A percentile compares a stretch with the other conserved stretches of the same genome.
phyloP scores from a whole-genome alignment of 2,888 invertebrate genomes.

The Strigamia crassipes region DNA sequence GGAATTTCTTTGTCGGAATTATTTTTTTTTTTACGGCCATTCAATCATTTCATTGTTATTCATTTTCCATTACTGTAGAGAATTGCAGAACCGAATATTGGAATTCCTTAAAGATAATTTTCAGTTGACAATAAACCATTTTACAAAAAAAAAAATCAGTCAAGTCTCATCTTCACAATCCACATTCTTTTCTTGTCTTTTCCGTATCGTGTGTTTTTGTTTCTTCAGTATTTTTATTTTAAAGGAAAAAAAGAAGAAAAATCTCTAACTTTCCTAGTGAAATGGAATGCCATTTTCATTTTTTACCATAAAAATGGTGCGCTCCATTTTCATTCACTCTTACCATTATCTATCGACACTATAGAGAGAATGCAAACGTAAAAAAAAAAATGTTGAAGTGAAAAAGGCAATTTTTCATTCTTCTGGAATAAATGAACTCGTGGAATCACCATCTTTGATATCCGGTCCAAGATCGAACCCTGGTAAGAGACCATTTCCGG shows the following conservation, averaged over 20 bases:
- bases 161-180: neutral
- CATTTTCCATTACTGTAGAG: neutral
- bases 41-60: slow-evolving; percentile 3
- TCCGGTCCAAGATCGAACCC: slow-evolving; percentile 4
- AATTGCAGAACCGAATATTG: neutral
- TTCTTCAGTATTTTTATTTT: neutral
- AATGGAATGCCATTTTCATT: slow-evolving; percentile 10
- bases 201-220: neutral
- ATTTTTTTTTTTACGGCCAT: neutral
- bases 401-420: slow-evolving; percentile 21
- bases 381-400: neutral
- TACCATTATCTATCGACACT: slow-evolving; percentile 1
- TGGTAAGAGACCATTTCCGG: slow-evolving; percentile 21
- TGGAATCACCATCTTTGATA: slow-evolving; percentile 16
- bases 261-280: neutral
- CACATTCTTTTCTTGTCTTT: neutral
- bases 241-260: neutral
- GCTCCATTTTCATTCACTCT: neutral
- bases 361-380: neutral
- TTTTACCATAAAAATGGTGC: slow-evolving; percentile 17
- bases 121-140: slow-evolving; percentile 5
- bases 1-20: neutral
- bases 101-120: slow-evolving; percentile 3
- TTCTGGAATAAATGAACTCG: slow-evolving; percentile 1
- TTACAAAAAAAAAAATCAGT: neutral